Conservation (phyloP, 2,113 vertebrate genomes). For the Ochotona princeps region DNA sequence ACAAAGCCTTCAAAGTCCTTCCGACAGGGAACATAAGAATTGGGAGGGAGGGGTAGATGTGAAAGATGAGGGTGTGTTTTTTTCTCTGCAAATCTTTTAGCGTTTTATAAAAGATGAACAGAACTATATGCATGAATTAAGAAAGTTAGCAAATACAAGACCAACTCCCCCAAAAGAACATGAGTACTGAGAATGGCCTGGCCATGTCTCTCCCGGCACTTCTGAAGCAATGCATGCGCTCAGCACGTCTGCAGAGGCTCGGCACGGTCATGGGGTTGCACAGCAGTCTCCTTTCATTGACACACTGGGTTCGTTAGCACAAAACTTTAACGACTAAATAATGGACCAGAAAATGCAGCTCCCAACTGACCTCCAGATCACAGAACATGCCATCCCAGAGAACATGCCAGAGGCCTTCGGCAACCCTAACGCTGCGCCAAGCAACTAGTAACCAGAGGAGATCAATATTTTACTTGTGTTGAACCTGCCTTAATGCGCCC, state of each 20-base stretch:
- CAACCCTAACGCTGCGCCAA: conserved; percentile 66
- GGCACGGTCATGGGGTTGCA: background rate
- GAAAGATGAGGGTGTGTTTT: background rate
- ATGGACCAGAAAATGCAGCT: conserved; percentile 60
- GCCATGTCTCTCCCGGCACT: background rate
- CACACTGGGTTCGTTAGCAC: background rate
- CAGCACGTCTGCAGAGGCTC: background rate
- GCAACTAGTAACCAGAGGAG: conserved; percentile 58
- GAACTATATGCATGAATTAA: conserved; percentile 5
- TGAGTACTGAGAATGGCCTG: background rate
- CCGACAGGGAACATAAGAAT: background rate
- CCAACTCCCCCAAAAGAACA: background rate
- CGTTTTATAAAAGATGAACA: conserved; percentile 1
- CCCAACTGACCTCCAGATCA: conserved; percentile 15
- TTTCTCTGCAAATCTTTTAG: background rate
- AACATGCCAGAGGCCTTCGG: conserved; percentile 25
- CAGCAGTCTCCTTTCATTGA: background rate
- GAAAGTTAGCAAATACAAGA: conserved; percentile 36
- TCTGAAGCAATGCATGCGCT: background rate
- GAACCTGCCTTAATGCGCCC: conserved; percentile 62
- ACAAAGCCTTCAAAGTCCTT: background rate
- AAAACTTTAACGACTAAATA: conserved; percentile 64
- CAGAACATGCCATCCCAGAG: background rate
- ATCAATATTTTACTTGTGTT: conserved; percentile 66
- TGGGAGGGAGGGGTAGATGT: background rate